Percentiles rank a stretch among this genome's conserved stretches.
Evolutionary conservation across 2,797 vertebrate species (phyloP).

Genomic region (Peromyscus attwateri): DNA sequence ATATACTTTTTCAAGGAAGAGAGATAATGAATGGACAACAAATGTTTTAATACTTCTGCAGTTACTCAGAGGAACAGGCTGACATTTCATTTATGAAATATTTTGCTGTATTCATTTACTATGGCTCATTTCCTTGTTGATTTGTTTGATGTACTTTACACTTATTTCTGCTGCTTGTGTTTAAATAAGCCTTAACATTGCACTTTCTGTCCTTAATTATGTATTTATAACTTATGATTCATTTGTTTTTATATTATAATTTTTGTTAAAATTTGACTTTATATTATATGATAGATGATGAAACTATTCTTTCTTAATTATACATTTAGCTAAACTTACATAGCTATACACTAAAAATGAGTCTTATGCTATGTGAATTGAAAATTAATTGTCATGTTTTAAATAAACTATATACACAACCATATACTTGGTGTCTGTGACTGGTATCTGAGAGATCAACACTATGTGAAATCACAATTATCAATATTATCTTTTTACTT

Average conservation of each 20-base stretch:
- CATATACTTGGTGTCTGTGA: background rate
- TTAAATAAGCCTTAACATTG: slow-evolving; percentile 1
- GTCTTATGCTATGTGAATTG: background rate
- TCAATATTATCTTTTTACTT: background rate
- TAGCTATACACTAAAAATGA: background rate
- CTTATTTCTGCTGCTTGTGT: background rate
- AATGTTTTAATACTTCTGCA: background rate
- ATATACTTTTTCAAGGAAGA: background rate
- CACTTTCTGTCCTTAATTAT: background rate
- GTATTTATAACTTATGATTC: slow-evolving; percentile 16
- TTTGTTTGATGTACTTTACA: slow-evolving; percentile 20
- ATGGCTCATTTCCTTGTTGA: background rate
- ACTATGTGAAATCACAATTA: slow-evolving; percentile 47
- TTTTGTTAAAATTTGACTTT: slow-evolving; percentile 18
- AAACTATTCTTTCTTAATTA: background rate
- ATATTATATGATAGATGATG: background rate
- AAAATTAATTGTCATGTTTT: background rate
- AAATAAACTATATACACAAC: background rate
- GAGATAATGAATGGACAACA: background rate
- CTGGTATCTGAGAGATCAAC: background rate
- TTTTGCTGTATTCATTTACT: background rate
- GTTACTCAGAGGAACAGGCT: background rate
- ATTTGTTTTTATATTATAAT: slow-evolving; percentile 24
- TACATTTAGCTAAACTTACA: background rate
- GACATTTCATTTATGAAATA: background rate